A percentile compares a stretch with the other conserved stretches of the same genome.
Conservation (phyloP, 2,888 invertebrate genomes). For the Microctonus aethiopoides region DNA sequence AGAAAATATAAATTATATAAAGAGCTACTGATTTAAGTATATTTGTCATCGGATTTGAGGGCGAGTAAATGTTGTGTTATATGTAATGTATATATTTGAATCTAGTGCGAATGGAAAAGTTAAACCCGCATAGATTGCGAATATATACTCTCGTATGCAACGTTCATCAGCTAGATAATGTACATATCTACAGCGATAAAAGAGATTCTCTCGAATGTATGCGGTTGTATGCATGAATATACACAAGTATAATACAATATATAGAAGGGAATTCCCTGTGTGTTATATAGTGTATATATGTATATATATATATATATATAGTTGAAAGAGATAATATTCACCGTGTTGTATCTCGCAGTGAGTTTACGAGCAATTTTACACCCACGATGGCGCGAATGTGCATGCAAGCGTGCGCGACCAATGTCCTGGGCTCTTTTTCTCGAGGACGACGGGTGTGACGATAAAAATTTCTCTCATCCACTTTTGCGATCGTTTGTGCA, state of each 20-base stretch:
- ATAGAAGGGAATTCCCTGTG: conserved; percentile 8
- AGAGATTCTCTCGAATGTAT: not conserved
- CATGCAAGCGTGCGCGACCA: conserved; percentile 24
- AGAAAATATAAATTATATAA: not conserved
- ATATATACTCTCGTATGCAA: not conserved
- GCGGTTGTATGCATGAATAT: not conserved
- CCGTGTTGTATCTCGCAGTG: conserved; percentile 24
- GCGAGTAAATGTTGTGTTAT: no score
- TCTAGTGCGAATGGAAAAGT: not conserved
- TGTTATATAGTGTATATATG: not conserved
- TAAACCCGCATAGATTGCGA: not conserved
- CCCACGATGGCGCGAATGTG: conserved; percentile 35
- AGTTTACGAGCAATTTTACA: conserved; percentile 36
- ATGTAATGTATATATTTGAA: not conserved
- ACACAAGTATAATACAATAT: not conserved
- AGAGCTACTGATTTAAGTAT: not conserved
- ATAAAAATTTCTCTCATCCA: conserved; percentile 16
- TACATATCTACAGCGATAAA: not conserved
- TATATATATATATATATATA: no score
- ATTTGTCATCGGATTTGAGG: not conserved
- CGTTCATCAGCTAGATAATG: not conserved
- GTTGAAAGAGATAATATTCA: not conserved
- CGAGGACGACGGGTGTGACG: conserved; percentile 7
- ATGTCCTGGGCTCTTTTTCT: conserved; percentile 30
- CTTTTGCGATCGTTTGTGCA: not conserved